A percentile compares a stretch with the other conserved stretches of the same genome.
These are phyloP conservation scores for Anguilla japonica DNA, from an alignment of 2,113 vertebrate species.

Conservation along the genomic window DNA sequence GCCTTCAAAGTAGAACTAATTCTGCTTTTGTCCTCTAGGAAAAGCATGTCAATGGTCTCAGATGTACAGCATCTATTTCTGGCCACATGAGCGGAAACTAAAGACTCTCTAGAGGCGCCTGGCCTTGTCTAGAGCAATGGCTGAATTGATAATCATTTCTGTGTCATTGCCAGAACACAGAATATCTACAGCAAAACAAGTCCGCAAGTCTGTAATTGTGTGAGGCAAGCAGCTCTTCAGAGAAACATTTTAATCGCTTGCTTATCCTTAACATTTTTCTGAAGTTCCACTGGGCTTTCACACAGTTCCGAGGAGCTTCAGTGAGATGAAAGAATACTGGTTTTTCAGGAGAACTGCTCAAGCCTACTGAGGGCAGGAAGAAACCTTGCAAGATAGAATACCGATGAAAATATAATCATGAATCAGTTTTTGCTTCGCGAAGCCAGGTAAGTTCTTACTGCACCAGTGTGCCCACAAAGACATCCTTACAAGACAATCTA, in stretches of 20 bases:
- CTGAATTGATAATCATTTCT: not conserved
- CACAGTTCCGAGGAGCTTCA: not conserved
- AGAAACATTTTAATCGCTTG: not conserved
- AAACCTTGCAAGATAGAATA: too few species aligned
- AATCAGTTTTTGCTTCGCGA: too few species aligned
- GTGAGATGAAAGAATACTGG: too few species aligned
- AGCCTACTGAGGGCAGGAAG: too few species aligned
- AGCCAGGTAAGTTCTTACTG: too few species aligned
- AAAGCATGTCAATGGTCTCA: constrained; percentile 24
- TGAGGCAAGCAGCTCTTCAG: not conserved
- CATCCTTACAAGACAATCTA: too few species aligned
- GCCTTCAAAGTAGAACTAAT: not conserved
- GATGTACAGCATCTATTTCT: constrained; percentile 31
- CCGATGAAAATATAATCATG: too few species aligned
- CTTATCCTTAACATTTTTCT: not conserved
- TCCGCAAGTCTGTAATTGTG: not conserved
- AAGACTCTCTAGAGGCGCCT: constrained; percentile 17
- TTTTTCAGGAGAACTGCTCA: too few species aligned
- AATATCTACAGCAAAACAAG: not conserved
- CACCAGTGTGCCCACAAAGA: too few species aligned
- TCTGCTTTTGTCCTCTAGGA: constrained; percentile 33
- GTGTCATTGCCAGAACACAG: not conserved
- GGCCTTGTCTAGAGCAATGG: constrained; percentile 9
- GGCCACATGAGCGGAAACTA: constrained; percentile 18
- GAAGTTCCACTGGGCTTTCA: not conserved